Conservation (phyloP, 2,113 vertebrate genomes). For the Ornithorhynchus anatinus region DNA sequence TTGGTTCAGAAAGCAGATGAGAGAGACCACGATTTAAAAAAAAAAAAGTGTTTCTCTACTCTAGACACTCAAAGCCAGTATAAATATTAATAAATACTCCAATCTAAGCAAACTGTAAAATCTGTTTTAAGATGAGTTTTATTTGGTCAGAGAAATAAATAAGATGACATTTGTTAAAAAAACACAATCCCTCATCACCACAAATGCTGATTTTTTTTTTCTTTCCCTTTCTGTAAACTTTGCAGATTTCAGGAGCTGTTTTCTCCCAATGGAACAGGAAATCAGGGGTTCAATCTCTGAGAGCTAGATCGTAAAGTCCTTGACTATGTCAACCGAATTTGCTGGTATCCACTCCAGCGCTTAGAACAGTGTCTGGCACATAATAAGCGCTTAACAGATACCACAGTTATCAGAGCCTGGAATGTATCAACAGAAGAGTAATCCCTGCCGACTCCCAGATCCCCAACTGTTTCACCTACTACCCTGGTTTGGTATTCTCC, state of each 20-base stretch:
- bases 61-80: background rate
- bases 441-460: too few species aligned
- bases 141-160: background rate
- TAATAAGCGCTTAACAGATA: too few species aligned
- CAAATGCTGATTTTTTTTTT: accelerated
- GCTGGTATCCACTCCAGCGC: too few species aligned
- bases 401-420: too few species aligned
- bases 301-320: too few species aligned
- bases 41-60: background rate
- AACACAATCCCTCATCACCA: background rate
- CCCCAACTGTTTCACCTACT: too few species aligned
- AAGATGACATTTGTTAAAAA: background rate
- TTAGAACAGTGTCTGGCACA: too few species aligned
- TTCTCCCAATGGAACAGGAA: too few species aligned
- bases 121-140: background rate
- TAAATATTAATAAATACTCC: accelerated
- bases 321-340: too few species aligned
- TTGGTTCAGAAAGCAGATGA: background rate
- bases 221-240: background rate
- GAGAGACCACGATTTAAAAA: background rate
- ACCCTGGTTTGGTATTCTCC: too few species aligned
- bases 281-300: too few species aligned
- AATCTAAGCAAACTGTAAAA: background rate
- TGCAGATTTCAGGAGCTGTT: background rate
- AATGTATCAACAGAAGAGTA: too few species aligned